Evolutionary conservation across 1,140 invertebrate species (phyloP).

Genomic region (Lasioglossum baleicum): DNA sequence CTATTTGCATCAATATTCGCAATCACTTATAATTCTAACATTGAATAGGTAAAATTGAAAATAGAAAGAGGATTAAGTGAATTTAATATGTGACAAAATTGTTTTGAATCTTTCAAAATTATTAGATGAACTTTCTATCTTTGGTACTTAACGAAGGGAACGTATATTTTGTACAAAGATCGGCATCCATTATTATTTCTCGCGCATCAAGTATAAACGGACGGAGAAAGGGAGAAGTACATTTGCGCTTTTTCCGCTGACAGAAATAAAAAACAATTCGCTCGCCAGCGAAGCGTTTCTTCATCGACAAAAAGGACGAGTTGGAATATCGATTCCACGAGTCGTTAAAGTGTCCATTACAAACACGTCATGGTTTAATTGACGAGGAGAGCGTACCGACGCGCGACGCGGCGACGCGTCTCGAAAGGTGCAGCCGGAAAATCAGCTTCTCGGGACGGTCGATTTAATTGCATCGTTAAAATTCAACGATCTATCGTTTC

Average conservation of each 20-base stretch:
- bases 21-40: no score
- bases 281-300: background rate
- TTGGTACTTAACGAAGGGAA: no score
- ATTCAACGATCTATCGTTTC: background rate
- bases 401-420: background rate
- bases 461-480: slow-evolving; percentile 7
- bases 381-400: background rate
- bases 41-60: no score
- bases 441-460: no score
- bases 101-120: no score
- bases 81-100: no score
- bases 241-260: no score
- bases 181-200: no score
- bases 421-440: background rate
- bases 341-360: background rate
- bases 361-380: background rate
- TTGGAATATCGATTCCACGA: background rate
- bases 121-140: no score
- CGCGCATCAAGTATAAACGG: background rate
- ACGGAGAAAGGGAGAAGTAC: background rate
- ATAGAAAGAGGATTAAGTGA: no score
- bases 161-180: no score
- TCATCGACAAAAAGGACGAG: background rate
- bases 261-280: background rate
- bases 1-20: no score